Percentiles rank a stretch among this genome's conserved stretches.
These are phyloP conservation scores for Melolontha melolontha DNA, from an alignment of 2,888 invertebrate species.

Conservation along the genomic window DNA sequence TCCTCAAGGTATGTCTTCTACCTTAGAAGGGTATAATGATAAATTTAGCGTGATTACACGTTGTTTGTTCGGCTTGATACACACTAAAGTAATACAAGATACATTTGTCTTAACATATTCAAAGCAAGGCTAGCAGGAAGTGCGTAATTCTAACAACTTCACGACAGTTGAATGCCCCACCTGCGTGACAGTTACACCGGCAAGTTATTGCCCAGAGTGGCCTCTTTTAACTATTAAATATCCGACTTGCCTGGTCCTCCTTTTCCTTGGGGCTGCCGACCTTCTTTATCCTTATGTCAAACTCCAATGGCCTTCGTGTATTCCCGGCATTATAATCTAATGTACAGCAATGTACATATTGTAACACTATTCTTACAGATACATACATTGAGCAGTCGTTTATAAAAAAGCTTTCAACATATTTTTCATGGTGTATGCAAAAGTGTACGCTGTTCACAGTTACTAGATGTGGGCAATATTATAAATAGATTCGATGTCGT, in stretches of 20 bases:
- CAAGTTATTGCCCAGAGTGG: conserved; percentile 28
- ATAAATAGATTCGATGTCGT: no score
- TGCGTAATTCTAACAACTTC: conserved; percentile 7
- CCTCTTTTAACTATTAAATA: conserved; percentile 26
- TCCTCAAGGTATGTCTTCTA: no score
- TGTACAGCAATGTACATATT: conserved; percentile 5
- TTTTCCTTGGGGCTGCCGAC: not conserved
- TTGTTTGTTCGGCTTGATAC: no score
- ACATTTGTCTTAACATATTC: no score
- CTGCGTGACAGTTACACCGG: conserved; percentile 29
- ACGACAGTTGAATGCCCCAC: conserved; percentile 28
- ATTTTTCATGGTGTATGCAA: no score
- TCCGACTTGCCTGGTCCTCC: not conserved
- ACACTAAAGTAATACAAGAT: no score
- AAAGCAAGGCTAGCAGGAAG: no score
- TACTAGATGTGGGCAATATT: no score
- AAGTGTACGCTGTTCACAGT: no score
- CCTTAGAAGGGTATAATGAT: no score
- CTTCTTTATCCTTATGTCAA: conserved; percentile 33
- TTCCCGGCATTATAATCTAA: conserved; percentile 11
- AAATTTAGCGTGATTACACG: no score
- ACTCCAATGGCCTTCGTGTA: conserved; percentile 29
- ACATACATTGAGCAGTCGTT: not conserved
- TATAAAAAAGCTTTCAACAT: no score
- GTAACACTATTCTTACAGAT: not conserved